Evolutionary conservation across 2,113 vertebrate species (phyloP), one percentile per base, ranked within the genome.

Genomic region (Solea senegalensis): DNA sequence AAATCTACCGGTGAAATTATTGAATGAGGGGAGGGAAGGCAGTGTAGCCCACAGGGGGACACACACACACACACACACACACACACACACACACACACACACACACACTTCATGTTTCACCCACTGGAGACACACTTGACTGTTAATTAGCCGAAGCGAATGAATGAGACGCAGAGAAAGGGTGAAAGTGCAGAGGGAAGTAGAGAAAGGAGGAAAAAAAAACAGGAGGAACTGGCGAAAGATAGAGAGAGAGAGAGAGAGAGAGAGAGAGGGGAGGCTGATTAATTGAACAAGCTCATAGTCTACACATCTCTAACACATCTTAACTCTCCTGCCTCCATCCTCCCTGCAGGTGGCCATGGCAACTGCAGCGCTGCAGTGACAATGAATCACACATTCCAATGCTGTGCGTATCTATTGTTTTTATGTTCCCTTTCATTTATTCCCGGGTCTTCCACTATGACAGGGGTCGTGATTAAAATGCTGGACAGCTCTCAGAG

Each of bases 121-220:
- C 58, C 76, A 73, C 73, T 84, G 78, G 69, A 88, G 75, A 90
- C 84, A 85, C 84, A 78, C 72, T 88, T 78, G 88, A 83, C 90
- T 92, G 90, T 90, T 93, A 92, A 94, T 93, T 92, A 93, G 86
- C 81, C 78, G 67, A 55, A 87, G 82, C 16, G 49, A 85, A 86
- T 8, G 62, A 82, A 88, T 81, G 81, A 83, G 82, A 85, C 46
- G 48, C 65, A 78, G 76, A 80, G 65, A 79, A 68, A 89, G 73
- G 72, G 64, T 13, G 49, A 64, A 65, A 69, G 83, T 44, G 76
- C 72, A 72, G 69, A 60, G 26, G 41, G 56, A 74, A 48, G 58
- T 5, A 46, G 57, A 73, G 59, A 58, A 46, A n/a, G 62, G 61
- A 51, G 12, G 8, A 45, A 45, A 45, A 13, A 14, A 48, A 48